Conservation (phyloP, 2,113 vertebrate species). For the Tor tambroides region DNA sequence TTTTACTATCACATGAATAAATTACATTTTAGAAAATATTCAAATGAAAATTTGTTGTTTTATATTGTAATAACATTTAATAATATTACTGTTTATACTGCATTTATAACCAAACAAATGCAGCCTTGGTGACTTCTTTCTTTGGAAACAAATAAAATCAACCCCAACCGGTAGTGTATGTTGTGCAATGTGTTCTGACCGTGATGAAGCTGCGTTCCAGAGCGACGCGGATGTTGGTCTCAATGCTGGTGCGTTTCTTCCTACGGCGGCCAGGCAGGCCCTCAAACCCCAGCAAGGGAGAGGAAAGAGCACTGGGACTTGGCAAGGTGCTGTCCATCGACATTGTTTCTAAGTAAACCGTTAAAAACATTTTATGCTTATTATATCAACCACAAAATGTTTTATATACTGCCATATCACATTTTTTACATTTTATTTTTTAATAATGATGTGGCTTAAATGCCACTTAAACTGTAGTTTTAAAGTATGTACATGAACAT, state of each 20-base stretch:
- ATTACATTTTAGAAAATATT: not conserved
- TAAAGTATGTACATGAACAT: not conserved
- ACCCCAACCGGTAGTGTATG: not conserved
- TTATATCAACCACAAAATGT: not conserved
- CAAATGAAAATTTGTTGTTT: not conserved
- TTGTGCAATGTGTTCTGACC: constrained; percentile 69
- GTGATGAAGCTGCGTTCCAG: constrained; percentile 90
- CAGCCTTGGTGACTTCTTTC: not conserved
- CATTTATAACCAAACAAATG: not conserved
- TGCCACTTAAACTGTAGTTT: not conserved
- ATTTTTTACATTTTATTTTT: not conserved
- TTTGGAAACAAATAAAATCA: not conserved
- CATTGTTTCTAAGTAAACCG: constrained; percentile 83
- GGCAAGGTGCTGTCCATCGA: constrained; percentile 90
- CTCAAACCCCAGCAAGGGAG: constrained; percentile 84
- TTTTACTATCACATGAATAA: not conserved
- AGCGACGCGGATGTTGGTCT: constrained; percentile 92
- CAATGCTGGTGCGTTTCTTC: constrained; percentile 96
- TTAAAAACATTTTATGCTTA: not conserved
- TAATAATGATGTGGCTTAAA: not conserved
- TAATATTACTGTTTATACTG: not conserved
- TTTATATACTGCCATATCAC: not conserved
- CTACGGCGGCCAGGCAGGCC: constrained; percentile 87
- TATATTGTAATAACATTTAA: not conserved
- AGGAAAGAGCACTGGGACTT: constrained; percentile 88